These are phyloP conservation scores for Rutpela maculata DNA, from an alignment of 2,888 invertebrate genomes.

Conservation along the genomic window DNA sequence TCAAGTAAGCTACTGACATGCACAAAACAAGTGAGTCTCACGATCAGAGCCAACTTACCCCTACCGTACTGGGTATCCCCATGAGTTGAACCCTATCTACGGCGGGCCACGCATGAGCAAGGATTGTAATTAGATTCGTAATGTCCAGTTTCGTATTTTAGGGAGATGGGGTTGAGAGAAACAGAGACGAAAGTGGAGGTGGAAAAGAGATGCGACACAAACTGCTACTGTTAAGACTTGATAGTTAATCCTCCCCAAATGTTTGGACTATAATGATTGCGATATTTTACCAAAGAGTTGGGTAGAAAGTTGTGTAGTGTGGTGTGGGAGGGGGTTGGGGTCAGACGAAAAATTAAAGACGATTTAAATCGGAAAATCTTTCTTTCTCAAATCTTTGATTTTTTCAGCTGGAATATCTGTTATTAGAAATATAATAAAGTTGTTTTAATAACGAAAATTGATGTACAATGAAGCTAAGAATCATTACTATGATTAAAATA, in stretches of 20 bases:
- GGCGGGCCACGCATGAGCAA: constrained; percentile 74
- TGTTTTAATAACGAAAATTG: not conserved
- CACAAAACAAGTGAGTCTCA: constrained; percentile 63
- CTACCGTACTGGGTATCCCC: constrained; percentile 70
- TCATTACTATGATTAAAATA: too few species aligned
- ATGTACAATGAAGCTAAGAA: too few species aligned
- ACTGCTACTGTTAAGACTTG: constrained; percentile 64
- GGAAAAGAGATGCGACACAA: constrained; percentile 54
- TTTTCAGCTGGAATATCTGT: not conserved
- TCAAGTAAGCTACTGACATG: constrained; percentile 64
- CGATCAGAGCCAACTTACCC: constrained; percentile 67
- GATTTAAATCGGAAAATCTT: constrained; percentile 19
- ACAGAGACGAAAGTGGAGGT: constrained; percentile 53
- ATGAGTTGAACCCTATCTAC: constrained; percentile 69
- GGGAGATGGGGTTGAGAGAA: constrained; percentile 59
- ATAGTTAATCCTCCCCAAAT: constrained; percentile 67
- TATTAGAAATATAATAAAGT: not conserved
- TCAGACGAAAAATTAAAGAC: constrained; percentile 39
- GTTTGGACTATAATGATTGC: constrained; percentile 68
- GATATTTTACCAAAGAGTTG: constrained; percentile 64
- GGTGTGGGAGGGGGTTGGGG: constrained; percentile 29
- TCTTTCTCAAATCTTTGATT: constrained; percentile 5
- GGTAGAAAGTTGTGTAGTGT: constrained; percentile 42
- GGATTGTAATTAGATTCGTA: constrained; percentile 76
- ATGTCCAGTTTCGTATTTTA: constrained; percentile 74